Evolutionary conservation across 92 coral and sea anemone genomes (phyloP).

Genomic region (Virgularia gustaviana): DNA sequence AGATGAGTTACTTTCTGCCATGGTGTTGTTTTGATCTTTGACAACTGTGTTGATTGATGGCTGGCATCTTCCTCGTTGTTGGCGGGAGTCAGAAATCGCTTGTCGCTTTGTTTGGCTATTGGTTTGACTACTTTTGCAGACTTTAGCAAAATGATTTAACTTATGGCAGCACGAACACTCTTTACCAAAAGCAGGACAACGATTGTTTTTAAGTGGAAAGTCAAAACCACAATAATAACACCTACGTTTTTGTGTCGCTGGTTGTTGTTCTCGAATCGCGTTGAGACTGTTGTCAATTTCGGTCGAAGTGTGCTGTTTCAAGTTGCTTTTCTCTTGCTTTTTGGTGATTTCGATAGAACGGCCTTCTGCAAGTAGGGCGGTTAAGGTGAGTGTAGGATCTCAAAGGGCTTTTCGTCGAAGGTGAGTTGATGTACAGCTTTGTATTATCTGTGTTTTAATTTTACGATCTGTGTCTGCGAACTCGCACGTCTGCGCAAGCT

Average conservation of each 20-base stretch:
- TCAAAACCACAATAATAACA: background rate
- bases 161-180: background rate
- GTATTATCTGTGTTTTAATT: background rate
- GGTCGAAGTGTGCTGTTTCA: background rate
- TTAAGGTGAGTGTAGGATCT: background rate
- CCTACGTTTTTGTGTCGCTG: background rate
- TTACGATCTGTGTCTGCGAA: background rate
- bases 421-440: background rate
- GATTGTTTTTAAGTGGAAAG: background rate
- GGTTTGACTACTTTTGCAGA: constrained; percentile 4
- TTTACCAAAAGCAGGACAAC: background rate
- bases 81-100: too few relatives aligned
- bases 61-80: background rate
- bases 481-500: background rate
- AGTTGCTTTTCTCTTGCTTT: background rate
- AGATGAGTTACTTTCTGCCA: background rate
- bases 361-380: background rate
- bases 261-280: background rate
- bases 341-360: background rate
- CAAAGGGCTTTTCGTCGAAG: constrained; percentile 5
- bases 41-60: background rate
- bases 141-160: background rate
- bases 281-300: background rate
- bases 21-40: background rate
- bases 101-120: too few relatives aligned